Percentiles rank a stretch among this genome's conserved stretches.
phyloP scores from a whole-genome alignment of 1,140 invertebrate genomes.

The Penaeus indicus region DNA sequence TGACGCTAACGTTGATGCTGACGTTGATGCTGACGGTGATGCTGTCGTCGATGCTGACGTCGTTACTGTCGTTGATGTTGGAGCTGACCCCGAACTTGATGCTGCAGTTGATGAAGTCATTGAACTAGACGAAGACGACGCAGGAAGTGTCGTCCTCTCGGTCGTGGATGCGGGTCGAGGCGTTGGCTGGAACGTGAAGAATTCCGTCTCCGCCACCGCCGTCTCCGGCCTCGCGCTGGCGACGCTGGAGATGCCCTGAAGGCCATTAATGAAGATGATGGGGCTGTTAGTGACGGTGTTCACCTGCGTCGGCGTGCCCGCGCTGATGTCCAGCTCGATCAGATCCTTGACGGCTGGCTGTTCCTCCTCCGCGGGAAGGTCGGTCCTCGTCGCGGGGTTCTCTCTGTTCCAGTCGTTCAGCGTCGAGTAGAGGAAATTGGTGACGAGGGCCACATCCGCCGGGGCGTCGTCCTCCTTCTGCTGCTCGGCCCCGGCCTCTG shows the following conservation, averaged over 20 bases:
- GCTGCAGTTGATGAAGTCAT: background rate
- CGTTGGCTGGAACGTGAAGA: background rate
- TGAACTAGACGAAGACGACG: background rate
- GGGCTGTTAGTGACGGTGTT: slow-evolving; percentile 27
- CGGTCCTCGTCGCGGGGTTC: background rate
- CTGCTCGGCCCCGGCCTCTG: background rate
- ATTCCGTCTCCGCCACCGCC: background rate
- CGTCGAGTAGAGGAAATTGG: slow-evolving; percentile 49
- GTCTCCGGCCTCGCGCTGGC: background rate
- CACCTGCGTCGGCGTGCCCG: background rate
- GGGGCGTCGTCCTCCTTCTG: slow-evolving; percentile 16
- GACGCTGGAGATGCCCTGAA: background rate
- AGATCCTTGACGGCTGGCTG: background rate
- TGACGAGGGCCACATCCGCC: slow-evolving; percentile 42
- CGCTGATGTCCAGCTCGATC: slow-evolving; percentile 22
- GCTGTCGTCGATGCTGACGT: no score
- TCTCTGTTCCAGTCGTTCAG: slow-evolving; percentile 49
- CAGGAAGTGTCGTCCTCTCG: background rate
- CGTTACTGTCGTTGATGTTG: no score
- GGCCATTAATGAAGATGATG: slow-evolving; percentile 9
- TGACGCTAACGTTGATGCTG: background rate
- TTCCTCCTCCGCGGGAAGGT: background rate
- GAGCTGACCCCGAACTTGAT: no score
- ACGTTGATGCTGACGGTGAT: no score
- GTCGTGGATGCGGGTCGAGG: slow-evolving; percentile 30